These are phyloP conservation scores for Pseudococcus jackbeardsleyi DNA, from an alignment of 2,888 invertebrate species.

Conservation along the genomic window DNA sequence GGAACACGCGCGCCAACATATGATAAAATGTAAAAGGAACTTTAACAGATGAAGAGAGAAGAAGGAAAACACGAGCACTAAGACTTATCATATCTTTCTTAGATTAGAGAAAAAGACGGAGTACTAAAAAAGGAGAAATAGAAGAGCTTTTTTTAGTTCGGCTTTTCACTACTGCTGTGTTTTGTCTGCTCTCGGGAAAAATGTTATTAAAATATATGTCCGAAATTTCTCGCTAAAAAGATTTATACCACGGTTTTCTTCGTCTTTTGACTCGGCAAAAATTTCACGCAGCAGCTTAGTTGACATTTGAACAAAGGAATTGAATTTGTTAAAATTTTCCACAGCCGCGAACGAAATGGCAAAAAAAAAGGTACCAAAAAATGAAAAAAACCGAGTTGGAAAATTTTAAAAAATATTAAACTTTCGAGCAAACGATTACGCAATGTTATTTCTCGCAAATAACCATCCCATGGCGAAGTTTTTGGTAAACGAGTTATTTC, in stretches of 20 bases:
- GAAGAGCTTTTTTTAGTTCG: neutral
- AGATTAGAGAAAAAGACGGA: neutral
- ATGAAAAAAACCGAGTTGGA: neutral
- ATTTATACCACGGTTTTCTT: constrained; percentile 17
- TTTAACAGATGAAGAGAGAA: constrained; percentile 15
- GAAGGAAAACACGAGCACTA: neutral
- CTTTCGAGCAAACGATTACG: neutral
- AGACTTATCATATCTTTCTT: constrained; percentile 34
- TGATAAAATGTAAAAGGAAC: constrained; percentile 35
- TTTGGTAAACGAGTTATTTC: neutral
- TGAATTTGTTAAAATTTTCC: neutral
- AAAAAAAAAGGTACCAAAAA: neutral
- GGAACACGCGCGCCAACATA: neutral
- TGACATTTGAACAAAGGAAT: constrained; percentile 3
- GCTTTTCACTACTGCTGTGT: neutral
- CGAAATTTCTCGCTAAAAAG: constrained; percentile 39
- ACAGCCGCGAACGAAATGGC: neutral
- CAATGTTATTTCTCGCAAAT: neutral
- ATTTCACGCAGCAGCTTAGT: neutral
- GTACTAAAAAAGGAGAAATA: neutral
- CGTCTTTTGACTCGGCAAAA: neutral
- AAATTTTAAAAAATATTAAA: neutral
- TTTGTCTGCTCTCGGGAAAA: constrained; percentile 21
- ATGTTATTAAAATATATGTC: constrained; percentile 44
- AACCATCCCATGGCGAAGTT: neutral